Evolutionary conservation across 2,888 invertebrate species (phyloP), one percentile per base, ranked within the genome.

Genomic region (Lapara coniferarum): DNA sequence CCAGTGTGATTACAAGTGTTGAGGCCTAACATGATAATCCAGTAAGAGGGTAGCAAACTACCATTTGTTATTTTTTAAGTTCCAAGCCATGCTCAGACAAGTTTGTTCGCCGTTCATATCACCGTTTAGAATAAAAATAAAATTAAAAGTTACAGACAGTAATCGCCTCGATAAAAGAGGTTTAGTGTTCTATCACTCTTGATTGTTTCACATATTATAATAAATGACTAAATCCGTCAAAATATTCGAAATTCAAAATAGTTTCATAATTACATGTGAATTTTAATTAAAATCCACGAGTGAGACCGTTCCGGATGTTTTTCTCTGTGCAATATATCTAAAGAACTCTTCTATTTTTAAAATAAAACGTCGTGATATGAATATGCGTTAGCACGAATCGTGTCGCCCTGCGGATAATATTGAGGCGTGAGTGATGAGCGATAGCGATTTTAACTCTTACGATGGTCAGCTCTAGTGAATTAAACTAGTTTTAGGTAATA

Each of bases 371-470:
- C 19, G 49, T 46, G 49, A 63, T 63, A 63, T 63, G 63, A 63
- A 63, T 63, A 63, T 63, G 63, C 63, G 63, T 63, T 63, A 63
- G 63, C 63, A 63, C 63, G 63, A 49, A 63, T 63, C 63, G 63
- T 63, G 63, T 63, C 63, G 63, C 63, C 63, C 63, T 49, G 63
- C 63, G 63, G 63, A 63, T 63, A 63, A 63, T 49, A 49, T 19
- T 19, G 49, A 46, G 10, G 16, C 16, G 16, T 12, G 46, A 49
- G 63, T 63, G 16, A 63, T 13, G 19, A 19, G 63, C 46, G 16
- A 49, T 19, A 4, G 63, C 63, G 63, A 49, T 49, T 46, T 13
- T 49, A 19, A 44, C 16, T 46, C 55, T 55, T 55, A 2, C n/a
- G 19, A 37, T 37, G 7, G 37, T 8, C 37, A 37, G 7, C 1